Base-by-base conservation (phyloP, 1,140 invertebrate species). In the Aphaenogaster floridana region DNA sequence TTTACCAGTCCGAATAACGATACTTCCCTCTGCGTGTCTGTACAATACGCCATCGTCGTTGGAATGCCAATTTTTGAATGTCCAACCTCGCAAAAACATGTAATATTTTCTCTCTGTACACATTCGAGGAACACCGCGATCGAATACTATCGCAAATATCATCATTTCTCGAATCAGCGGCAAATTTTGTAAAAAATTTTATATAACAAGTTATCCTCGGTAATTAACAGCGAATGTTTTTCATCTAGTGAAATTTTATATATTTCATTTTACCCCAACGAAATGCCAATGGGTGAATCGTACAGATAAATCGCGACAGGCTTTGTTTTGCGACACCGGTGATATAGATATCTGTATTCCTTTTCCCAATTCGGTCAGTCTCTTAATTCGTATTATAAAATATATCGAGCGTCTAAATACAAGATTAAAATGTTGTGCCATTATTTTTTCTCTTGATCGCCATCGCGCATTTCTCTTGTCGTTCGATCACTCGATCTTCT, bases 361-460 rank as follows among this genome's bases (percentile, higher is more conserved):
- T 80, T 80, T 28, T 48, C 8, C 63, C 59, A 63, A 76, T 52
- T 86, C 72, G 63, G 39, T 89, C 88, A 72, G 76, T 90, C 83
- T 90, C 54, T 84, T 71, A 59, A 52, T 89, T 36, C 28, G 11
- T 57, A 59, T 21, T 87, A 59, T 86, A 88, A 88, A 80, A 86
- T 86, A 28, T 79, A 74, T 59, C 48, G 48, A 39, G 45, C 39
- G 61, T 45, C 21, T 77, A 61, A 3, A 17, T 68, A 63, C 54
- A 57, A 7, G 39, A 78, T 86, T 45, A 45, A 74, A 54, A 57
- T 13, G 4, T 61, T 45, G 11, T 54, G 54, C 61, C 48, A 52
- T 28, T 28, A 21, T 8, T 21, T 45, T 71, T 42, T 45, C 42
- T 64, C 54, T 54, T 48, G 42, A 45, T 15, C 21, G 11, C 72